phyloP scores from a whole-genome alignment of 2,888 invertebrate species.

The Apotomis betuletana region DNA sequence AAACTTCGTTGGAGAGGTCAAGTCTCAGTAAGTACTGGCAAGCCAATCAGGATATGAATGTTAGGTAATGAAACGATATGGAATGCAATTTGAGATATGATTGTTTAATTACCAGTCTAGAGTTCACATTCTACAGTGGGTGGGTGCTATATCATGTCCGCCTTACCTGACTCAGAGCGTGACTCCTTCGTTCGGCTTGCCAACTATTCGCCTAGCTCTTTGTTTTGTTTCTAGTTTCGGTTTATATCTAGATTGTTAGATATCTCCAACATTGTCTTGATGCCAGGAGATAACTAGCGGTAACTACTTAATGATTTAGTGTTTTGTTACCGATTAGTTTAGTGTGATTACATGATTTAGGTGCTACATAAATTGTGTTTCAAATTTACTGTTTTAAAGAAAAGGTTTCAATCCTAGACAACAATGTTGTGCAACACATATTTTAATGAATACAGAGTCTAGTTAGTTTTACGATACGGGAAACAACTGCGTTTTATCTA shows the following conservation, averaged over 20 bases:
- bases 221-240: slow-evolving; percentile 32
- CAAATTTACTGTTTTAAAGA: slow-evolving; percentile 4
- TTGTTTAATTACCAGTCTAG: slow-evolving; percentile 34
- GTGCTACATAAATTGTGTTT: slow-evolving; percentile 11
- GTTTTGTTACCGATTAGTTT: slow-evolving; percentile 25
- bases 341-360: slow-evolving; percentile 22
- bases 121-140: slow-evolving; percentile 36
- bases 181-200: slow-evolving; percentile 40
- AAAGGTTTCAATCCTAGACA: slow-evolving; percentile 4
- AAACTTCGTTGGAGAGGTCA: slow-evolving; percentile 7
- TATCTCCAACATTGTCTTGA: slow-evolving; percentile 22
- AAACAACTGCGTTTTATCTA: not conserved
- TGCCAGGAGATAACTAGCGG: slow-evolving; percentile 13
- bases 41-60: slow-evolving; percentile 16
- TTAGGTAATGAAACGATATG: slow-evolving; percentile 26
- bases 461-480: not conserved
- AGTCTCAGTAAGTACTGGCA: slow-evolving; percentile 13
- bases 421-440: slow-evolving; percentile 1
- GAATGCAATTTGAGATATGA: slow-evolving; percentile 37
- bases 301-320: slow-evolving; percentile 27
- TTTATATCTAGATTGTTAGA: slow-evolving; percentile 21
- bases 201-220: slow-evolving; percentile 41
- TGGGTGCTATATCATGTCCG: slow-evolving; percentile 35
- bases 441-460: not conserved
- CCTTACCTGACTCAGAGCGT: slow-evolving; percentile 26